Evolutionary conservation across 30 jellyfish, hydroid and myxozoan species (phyloP), one percentile per base, ranked within the genome.

Genomic region (Turritopsis dohrnii): DNA sequence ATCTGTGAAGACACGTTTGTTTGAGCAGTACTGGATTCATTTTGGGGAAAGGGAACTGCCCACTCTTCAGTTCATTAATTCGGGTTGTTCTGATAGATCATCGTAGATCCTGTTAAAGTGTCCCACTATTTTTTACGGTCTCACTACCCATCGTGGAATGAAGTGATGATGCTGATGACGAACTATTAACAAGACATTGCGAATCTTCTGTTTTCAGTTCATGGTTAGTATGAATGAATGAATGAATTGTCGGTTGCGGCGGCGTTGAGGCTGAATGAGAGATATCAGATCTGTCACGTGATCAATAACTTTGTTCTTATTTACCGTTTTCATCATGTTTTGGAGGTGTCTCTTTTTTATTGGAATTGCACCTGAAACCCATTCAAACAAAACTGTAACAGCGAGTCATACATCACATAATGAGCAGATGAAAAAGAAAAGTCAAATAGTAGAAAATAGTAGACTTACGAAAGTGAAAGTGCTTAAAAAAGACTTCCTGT

Each of bases 331-430:
- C 13, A 41, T 41, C 60, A 41, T 41, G 60, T 41, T 41, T 41
- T 41, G 71, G 1, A 77, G 72, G 8, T 29, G 85, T 4, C 85
- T 60, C 72, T 29, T 26, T 52, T 77, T 77, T 29, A 77, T 60
- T 23, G 85, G 85, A 52, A 77, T 24, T 5, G 19, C 24, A 52
- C 85, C 85, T 77, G 72, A n/a, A 77, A 77, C 23, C 52, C n/a
- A 22, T 26, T 26, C 52, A 17, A 72, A 26, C 7, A 72, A 72
- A 72, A n/a, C n/a, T n/a, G n/a, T n/a, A n/a, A n/a, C n/a, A n/a
- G n/a, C n/a, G n/a, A n/a, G n/a, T n/a, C n/a, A n/a, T n/a, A n/a
- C n/a, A n/a, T n/a, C n/a, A n/a, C n/a, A n/a, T n/a, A n/a, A n/a
- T n/a, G n/a, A n/a, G n/a, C n/a, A 20, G 31, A 26, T 16, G 52